These are phyloP conservation scores for Chaenodraco wilsoni DNA, from an alignment of 2,797 vertebrate genomes.

Conservation along the genomic window DNA sequence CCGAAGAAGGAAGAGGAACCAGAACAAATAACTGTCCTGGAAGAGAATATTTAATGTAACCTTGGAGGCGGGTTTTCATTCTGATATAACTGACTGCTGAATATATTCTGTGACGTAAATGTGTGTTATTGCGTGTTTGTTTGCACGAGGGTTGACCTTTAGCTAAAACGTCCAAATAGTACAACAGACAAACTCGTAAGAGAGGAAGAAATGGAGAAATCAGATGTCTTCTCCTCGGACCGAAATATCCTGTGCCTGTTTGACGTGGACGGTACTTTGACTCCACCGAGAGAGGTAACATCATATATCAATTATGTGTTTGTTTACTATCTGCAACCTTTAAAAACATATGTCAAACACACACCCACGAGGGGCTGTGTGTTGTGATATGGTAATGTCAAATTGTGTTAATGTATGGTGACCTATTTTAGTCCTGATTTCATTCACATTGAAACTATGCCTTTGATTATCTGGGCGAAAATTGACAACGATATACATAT, in stretches of 20 bases:
- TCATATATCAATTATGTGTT: not conserved
- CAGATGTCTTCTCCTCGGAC: slow-evolving; percentile 44
- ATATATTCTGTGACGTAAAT: not conserved
- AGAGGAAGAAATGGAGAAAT: slow-evolving; percentile 69
- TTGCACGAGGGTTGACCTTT: not conserved
- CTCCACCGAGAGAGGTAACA: slow-evolving; percentile 90
- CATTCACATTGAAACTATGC: too few species aligned
- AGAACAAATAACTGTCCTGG: not conserved
- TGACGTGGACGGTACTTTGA: slow-evolving; percentile 96
- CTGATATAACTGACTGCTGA: not conserved
- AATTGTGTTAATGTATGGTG: not conserved
- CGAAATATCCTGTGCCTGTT: slow-evolving; percentile 90
- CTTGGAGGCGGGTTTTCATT: not conserved
- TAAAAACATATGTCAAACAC: not conserved
- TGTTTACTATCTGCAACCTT: not conserved
- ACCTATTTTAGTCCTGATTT: not conserved
- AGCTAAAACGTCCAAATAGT: not conserved
- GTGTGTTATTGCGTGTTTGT: not conserved
- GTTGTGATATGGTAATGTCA: not conserved
- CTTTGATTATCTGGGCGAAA: too few species aligned
- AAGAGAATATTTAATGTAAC: not conserved
- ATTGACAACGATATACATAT: not conserved
- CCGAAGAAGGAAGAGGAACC: not conserved
- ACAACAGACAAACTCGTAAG: not conserved
- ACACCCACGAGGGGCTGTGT: not conserved